phyloP scores from a whole-genome alignment of 2,888 invertebrate species.

The Polyploca ridens region DNA sequence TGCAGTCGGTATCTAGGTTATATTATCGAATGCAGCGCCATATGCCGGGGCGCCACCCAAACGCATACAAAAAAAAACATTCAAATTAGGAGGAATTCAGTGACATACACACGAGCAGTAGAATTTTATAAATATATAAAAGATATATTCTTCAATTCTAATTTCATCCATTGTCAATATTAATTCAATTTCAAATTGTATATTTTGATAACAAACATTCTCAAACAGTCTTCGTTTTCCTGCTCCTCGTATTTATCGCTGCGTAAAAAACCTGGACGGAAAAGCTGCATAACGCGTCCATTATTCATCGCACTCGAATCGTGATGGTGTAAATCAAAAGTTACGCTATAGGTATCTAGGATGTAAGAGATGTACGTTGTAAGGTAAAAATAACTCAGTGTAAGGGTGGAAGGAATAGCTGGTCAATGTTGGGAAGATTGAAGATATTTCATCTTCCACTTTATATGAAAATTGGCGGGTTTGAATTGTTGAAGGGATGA shows the following conservation, averaged over 20 bases:
- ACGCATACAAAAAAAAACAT: too few species aligned
- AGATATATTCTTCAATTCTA: neutral
- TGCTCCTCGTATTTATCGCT: neutral
- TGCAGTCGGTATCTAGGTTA: too few species aligned
- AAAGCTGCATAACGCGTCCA: slow-evolving; percentile 6
- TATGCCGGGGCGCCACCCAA: too few species aligned
- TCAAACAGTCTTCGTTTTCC: slow-evolving; percentile 7
- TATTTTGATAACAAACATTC: neutral
- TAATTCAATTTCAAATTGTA: neutral
- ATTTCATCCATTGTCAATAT: slow-evolving; percentile 1
- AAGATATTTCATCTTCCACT: neutral
- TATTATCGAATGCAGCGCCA: too few species aligned
- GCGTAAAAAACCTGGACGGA: neutral
- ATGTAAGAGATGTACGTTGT: neutral
- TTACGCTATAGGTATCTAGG: neutral
- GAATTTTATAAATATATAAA: too few species aligned
- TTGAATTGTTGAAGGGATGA: too few species aligned
- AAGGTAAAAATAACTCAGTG: neutral
- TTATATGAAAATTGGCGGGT: neutral
- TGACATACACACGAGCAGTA: too few species aligned
- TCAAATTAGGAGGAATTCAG: too few species aligned
- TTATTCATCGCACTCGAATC: slow-evolving; percentile 7
- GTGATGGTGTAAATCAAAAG: slow-evolving; percentile 4
- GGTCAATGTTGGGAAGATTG: neutral
- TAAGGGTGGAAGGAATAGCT: neutral